phyloP scores from a whole-genome alignment of 2,888 invertebrate genomes.

The Phalangium opilio region DNA sequence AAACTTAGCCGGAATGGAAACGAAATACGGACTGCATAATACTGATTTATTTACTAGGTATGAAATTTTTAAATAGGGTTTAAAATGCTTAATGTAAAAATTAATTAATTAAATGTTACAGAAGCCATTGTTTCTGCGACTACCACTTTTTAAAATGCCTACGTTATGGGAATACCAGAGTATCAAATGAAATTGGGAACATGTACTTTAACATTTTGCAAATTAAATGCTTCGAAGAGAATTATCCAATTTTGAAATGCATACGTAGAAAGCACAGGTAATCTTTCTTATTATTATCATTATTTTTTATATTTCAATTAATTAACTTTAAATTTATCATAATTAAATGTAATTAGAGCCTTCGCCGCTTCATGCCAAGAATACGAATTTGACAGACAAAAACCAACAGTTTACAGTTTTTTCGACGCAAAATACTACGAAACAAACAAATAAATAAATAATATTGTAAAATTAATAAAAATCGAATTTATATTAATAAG shows the following conservation, averaged over 20 bases:
- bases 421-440: neutral
- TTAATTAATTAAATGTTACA: neutral
- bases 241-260: slow-evolving; percentile 24
- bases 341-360: too few relatives aligned
- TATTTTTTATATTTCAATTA: too few relatives aligned
- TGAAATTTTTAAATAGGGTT: neutral
- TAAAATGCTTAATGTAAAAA: too few relatives aligned
- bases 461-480: too few relatives aligned
- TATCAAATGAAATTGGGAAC: slow-evolving; percentile 37
- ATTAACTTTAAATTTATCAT: too few relatives aligned
- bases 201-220: slow-evolving; percentile 57
- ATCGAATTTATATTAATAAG: too few relatives aligned
- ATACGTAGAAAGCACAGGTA: neutral
- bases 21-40: slow-evolving; percentile 45
- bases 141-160: slow-evolving; percentile 20
- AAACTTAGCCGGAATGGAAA: slow-evolving; percentile 34
- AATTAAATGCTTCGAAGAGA: slow-evolving; percentile 50
- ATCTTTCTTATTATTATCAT: too few relatives aligned
- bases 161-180: slow-evolving; percentile 13
- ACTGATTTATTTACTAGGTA: slow-evolving; percentile 49
- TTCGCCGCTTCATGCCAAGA: neutral
- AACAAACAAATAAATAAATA: neutral
- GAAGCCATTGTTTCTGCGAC: slow-evolving; percentile 21
- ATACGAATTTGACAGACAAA: neutral
- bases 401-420: neutral